Evolutionary conservation across 2,797 vertebrate species (phyloP), one percentile per base, ranked within the genome.

Genomic region (Sebastiscus tertius): DNA sequence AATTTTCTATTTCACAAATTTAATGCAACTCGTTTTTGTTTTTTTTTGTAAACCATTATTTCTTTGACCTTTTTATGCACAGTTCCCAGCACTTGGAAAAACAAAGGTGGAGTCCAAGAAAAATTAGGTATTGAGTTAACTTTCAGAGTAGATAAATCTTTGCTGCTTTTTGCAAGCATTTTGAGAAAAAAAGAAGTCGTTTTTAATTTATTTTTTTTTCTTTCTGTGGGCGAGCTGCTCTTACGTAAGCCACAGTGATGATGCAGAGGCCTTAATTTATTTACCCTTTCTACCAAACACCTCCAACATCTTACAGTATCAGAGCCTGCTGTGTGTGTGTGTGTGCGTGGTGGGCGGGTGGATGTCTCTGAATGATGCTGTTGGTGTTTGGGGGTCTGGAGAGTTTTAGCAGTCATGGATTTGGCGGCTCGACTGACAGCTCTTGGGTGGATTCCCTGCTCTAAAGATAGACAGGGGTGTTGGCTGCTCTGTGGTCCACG

Each of bases 1-100:
- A 92, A 95, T 96, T 95, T 96, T 95, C 92, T 96, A 93, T 96
- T 95, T 93, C 91, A 94, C 94, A 96, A 96, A 94, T 92, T 95
- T 94, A 96, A 95, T 93, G 94, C 92, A 95, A 94, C 90, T 94
- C 87, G 2, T 73, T 87, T 62, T 65, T 24, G 81, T 63, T 89
- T 93, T 92, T 92, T 91, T 88, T 91, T 85, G 68, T 2, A 94
- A 96, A 83, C 61, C 88, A 92, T 94, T 95, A 94, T 96, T 87
- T 84, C 83, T 96, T 90, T 96, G 95, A 96, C 94, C 93, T 94
- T 90, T 92, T 94, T 94, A 93, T 91, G 79, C 94, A 89, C 91
- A 92, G 90, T 90, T 96, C 93, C 88, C 90, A 90, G 93, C 85
- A 94, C 95, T 96, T 96, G 95, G 88, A 93, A 95, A 95, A 94